These are phyloP conservation scores for Lycia hirtaria DNA, from an alignment of 2,888 invertebrate genomes.

Conservation along the genomic window DNA sequence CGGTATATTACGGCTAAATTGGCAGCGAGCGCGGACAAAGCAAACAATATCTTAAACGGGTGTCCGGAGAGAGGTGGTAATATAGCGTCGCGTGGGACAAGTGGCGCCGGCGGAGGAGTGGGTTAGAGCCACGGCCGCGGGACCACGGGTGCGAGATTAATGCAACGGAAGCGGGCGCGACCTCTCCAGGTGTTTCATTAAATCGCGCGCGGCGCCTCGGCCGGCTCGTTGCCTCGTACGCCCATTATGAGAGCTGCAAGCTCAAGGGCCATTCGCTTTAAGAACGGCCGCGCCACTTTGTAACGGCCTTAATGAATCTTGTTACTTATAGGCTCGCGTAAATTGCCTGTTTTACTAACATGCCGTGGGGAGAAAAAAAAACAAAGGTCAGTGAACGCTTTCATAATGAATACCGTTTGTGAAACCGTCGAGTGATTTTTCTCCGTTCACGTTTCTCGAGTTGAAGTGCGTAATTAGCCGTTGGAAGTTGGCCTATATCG, in stretches of 20 bases:
- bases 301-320: constrained; percentile 84
- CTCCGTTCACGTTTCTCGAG: constrained; percentile 37
- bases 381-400: constrained; percentile 66
- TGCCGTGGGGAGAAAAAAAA: constrained; percentile 62
- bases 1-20: constrained; percentile 39
- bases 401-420: constrained; percentile 52
- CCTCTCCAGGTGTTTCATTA: constrained; percentile 85
- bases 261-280: constrained; percentile 85
- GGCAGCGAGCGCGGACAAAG: constrained; percentile 31
- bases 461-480: constrained; percentile 38
- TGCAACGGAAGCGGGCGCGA: constrained; percentile 80
- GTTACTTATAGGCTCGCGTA: constrained; percentile 84
- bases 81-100: constrained; percentile 29
- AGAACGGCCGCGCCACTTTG: constrained; percentile 84
- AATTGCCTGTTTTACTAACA: constrained; percentile 81
- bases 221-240: constrained; percentile 77
- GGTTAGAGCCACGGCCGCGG: constrained; percentile 39
- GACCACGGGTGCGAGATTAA: constrained; percentile 71
- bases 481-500: constrained; percentile 10
- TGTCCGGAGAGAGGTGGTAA: constrained; percentile 29
- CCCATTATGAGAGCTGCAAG: constrained; percentile 82
- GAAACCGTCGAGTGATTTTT: constrained; percentile 46
- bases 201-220: constrained; percentile 79
- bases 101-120: constrained; percentile 23
- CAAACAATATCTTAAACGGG: constrained; percentile 25